Conservation (phyloP, 2,888 invertebrate species). For the Cosmia trapezina region DNA sequence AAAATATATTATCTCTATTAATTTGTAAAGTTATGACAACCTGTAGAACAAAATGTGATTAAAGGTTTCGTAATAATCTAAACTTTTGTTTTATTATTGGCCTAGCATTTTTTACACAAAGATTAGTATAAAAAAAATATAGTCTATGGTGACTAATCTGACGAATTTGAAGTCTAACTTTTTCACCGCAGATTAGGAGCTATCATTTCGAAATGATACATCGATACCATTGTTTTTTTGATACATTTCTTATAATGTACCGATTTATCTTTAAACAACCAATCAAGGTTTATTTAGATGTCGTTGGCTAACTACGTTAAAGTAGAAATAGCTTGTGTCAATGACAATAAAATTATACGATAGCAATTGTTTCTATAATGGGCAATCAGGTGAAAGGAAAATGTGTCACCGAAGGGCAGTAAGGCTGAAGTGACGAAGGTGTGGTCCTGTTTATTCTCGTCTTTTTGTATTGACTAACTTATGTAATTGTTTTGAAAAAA, state of each 20-base stretch:
- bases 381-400: slow-evolving; percentile 56
- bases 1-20: neutral
- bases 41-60: too few species aligned
- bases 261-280: neutral
- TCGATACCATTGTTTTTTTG: neutral
- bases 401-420: slow-evolving; percentile 48
- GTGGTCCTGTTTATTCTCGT: slow-evolving; percentile 37
- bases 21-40: neutral
- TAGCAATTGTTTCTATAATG: slow-evolving; percentile 44
- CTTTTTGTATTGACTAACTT: slow-evolving; percentile 27
- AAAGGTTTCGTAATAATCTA: neutral
- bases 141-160: neutral
- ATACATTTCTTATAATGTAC: too few species aligned
- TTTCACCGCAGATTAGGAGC: neutral
- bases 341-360: slow-evolving; percentile 38
- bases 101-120: neutral
- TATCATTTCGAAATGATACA: neutral
- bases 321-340: slow-evolving; percentile 27
- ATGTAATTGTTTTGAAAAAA: slow-evolving; percentile 36
- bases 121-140: neutral
- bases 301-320: neutral
- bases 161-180: neutral
- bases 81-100: neutral
- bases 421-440: slow-evolving; percentile 56
- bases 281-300: neutral